phyloP scores from a whole-genome alignment of 2,797 vertebrate species.

The Pseudochromis fuscus region DNA sequence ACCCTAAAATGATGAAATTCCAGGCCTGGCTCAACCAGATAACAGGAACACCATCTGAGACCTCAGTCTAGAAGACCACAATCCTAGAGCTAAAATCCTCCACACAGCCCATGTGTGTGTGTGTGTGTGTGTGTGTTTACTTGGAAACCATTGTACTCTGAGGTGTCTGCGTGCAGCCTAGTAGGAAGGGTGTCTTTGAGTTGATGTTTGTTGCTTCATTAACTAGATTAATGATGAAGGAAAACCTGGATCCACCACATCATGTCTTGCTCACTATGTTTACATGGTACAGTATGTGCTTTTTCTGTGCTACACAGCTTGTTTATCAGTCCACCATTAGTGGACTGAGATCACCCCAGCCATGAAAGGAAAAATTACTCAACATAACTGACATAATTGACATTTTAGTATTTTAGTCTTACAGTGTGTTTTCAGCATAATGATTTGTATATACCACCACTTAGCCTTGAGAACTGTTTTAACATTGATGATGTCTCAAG shows the following conservation, averaged over 20 bases:
- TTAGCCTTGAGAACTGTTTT: slow-evolving; percentile 67
- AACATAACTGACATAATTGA: slow-evolving; percentile 20
- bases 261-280: neutral
- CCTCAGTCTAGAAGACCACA: no score
- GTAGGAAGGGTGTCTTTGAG: neutral
- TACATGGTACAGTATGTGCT: neutral
- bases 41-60: no score
- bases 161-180: neutral
- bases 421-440: slow-evolving; percentile 50
- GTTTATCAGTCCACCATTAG: slow-evolving; percentile 10
- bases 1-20: no score
- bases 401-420: slow-evolving; percentile 54
- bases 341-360: slow-evolving; percentile 17
- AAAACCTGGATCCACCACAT: neutral
- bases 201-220: neutral
- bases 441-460: slow-evolving; percentile 51
- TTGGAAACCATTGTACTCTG: neutral
- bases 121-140: no score
- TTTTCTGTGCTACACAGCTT: neutral
- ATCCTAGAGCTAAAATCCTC: no score
- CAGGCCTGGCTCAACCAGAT: no score
- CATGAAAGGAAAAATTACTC: slow-evolving; percentile 36
- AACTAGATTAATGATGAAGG: neutral
- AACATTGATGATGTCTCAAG: slow-evolving; percentile 56
- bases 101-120: no score